Evolutionary conservation across 2,888 invertebrate species (phyloP).

Genomic region (Eupithecia inturbata): DNA sequence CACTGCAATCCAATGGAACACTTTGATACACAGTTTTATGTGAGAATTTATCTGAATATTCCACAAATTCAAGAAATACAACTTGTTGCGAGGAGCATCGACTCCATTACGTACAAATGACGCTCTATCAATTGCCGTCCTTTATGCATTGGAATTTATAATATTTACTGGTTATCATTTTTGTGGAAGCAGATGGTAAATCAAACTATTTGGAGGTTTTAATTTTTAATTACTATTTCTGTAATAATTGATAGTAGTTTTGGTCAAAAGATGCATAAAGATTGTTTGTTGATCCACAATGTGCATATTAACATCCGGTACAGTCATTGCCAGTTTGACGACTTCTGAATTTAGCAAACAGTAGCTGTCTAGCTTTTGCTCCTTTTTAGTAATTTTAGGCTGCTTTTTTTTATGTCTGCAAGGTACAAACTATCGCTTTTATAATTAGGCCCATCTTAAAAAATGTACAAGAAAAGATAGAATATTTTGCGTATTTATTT

Average conservation of each 20-base stretch:
- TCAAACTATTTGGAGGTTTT: not conserved
- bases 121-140: constrained; percentile 81
- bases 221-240: constrained; percentile 10
- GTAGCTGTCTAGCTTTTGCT: constrained; percentile 47
- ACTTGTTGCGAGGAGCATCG: constrained; percentile 74
- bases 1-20: constrained; percentile 71
- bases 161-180: not conserved
- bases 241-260: not conserved
- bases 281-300: constrained; percentile 12
- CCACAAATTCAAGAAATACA: constrained; percentile 64
- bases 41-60: constrained; percentile 65
- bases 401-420: not conserved
- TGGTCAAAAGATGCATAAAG: not conserved
- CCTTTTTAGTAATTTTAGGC: not conserved
- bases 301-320: constrained; percentile 62
- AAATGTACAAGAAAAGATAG: not conserved
- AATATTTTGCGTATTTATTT: not conserved
- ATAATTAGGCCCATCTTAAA: not conserved
- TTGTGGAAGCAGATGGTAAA: not conserved
- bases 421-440: not conserved
- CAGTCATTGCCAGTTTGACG: constrained; percentile 78
- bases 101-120: constrained; percentile 88
- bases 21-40: constrained; percentile 63
- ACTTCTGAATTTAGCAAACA: constrained; percentile 81
- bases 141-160: constrained; percentile 68